A percentile compares a stretch with the other conserved stretches of the same genome.
Conservation (phyloP, 2,888 invertebrate species). For the Trissolcus japonicus region DNA sequence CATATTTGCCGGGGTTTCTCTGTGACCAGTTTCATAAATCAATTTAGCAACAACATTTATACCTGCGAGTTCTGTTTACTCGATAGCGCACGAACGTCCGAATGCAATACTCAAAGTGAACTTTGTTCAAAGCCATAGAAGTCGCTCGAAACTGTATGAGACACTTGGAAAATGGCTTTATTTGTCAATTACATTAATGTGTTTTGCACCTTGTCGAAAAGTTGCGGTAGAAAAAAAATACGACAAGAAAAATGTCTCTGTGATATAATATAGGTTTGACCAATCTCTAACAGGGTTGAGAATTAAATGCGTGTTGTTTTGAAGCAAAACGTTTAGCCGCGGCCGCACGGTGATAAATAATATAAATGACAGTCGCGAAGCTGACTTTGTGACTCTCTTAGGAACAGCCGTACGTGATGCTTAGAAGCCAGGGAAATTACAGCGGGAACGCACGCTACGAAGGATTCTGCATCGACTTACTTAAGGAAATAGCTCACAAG, state of each 20-base stretch:
- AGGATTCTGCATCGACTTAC: constrained; percentile 85
- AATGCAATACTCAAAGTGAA: constrained; percentile 14
- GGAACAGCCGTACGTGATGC: constrained; percentile 80
- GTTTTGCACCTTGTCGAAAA: too few species aligned
- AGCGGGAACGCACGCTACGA: constrained; percentile 82
- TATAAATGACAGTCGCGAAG: constrained; percentile 51
- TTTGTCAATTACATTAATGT: constrained; percentile 1
- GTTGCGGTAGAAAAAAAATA: background rate
- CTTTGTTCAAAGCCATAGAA: background rate
- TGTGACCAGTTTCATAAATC: constrained; percentile 25
- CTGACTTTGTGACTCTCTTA: constrained; percentile 72
- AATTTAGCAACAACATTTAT: constrained; percentile 16
- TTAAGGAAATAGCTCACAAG: constrained; percentile 81
- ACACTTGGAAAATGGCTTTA: background rate
- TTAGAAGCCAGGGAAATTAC: constrained; percentile 77
- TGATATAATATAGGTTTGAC: too few species aligned
- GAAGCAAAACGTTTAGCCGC: constrained; percentile 27
- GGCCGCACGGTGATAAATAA: constrained; percentile 18
- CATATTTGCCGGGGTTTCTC: constrained; percentile 11
- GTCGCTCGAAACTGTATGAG: background rate
- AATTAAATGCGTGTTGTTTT: constrained; percentile 19
- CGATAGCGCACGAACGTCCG: constrained; percentile 7
- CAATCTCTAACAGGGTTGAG: too few species aligned
- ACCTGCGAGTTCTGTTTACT: constrained; percentile 9
- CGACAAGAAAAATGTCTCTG: background rate